Conservation (phyloP, 2,797 vertebrate genomes). For the Cossypha caffra region DNA sequence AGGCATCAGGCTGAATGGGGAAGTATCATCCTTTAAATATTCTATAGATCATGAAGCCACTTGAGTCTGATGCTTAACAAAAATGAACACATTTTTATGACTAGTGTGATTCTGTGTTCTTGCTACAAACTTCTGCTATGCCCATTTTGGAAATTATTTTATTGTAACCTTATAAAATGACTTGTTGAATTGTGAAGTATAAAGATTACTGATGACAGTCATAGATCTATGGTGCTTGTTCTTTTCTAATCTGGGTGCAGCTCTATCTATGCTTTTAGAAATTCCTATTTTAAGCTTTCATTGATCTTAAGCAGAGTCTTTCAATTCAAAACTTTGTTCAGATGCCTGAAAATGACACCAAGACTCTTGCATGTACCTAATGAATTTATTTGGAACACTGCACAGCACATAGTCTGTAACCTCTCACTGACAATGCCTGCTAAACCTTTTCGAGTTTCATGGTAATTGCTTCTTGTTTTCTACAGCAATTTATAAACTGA, state of each 20-base stretch:
- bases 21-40: not conserved
- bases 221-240: not conserved
- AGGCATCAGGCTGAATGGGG: not conserved
- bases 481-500: not conserved
- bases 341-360: not conserved
- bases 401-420: fast-evolving
- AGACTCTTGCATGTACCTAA: not conserved
- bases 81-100: not conserved
- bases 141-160: not conserved
- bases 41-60: not conserved
- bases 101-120: not conserved
- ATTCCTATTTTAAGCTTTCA: not conserved
- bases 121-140: not conserved
- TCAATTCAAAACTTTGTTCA: not conserved
- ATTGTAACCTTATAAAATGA: not conserved
- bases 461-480: not conserved
- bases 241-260: not conserved
- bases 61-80: not conserved
- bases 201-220: not conserved
- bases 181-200: not conserved
- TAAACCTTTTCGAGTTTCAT: not conserved
- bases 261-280: not conserved
- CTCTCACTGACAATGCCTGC: not conserved
- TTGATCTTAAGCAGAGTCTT: not conserved
- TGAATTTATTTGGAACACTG: not conserved